phyloP scores from a whole-genome alignment of 2,888 invertebrate genomes.

The Pheosia gnoma region DNA sequence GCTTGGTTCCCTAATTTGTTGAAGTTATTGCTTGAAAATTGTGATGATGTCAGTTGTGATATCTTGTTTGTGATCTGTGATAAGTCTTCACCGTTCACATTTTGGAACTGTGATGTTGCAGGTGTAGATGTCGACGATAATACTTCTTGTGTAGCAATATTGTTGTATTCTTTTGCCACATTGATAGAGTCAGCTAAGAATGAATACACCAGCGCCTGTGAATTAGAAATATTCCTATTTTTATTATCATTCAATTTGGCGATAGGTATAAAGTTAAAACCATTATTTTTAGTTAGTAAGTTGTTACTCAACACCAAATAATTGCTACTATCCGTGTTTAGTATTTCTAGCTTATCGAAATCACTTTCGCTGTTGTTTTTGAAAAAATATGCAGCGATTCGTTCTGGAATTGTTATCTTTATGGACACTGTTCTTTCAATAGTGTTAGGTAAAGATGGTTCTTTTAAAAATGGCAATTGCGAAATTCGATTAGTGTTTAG shows the following conservation, averaged over 20 bases:
- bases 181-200: constrained; percentile 76
- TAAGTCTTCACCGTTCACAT: constrained; percentile 60
- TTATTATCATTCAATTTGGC: constrained; percentile 66
- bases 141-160: constrained; percentile 63
- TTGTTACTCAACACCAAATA: constrained; percentile 72
- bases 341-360: constrained; percentile 69
- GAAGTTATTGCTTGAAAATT: constrained; percentile 52
- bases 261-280: constrained; percentile 63
- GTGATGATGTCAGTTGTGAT: constrained; percentile 71
- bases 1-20: constrained; percentile 25
- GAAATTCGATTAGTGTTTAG: constrained; percentile 58
- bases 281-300: constrained; percentile 40
- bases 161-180: constrained; percentile 71
- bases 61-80: constrained; percentile 63
- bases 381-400: constrained; percentile 70
- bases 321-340: constrained; percentile 76
- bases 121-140: constrained; percentile 49
- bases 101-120: constrained; percentile 52
- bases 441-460: constrained; percentile 62
- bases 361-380: constrained; percentile 60
- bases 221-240: constrained; percentile 72
- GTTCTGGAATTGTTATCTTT: constrained; percentile 77
- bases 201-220: constrained; percentile 78
- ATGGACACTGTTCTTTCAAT: constrained; percentile 77
- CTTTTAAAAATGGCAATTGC: constrained; percentile 67